Base-by-base conservation (phyloP, 2,888 invertebrate genomes). In the Drosophila cognata region DNA sequence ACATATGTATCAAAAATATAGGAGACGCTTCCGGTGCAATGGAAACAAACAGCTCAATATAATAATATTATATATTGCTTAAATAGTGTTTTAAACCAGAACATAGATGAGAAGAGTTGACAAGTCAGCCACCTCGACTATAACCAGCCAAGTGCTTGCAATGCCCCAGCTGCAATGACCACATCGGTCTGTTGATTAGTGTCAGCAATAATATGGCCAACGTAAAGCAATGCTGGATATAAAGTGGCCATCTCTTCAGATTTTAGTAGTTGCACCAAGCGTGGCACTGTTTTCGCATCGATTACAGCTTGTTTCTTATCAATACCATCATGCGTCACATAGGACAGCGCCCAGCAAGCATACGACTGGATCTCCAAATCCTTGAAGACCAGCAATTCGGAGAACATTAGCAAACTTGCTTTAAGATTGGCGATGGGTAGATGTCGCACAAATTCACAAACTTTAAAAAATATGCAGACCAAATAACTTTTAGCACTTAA, bases 191-290 rank as follows among this genome's bases (percentile, higher is more conserved):
- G 97, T 57, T 92, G 91, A 93, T 99, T 98, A 75, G 96, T 96
- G 1, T 99, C 99, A 0, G 99, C 99, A 3, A 99, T 98, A 94
- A 99, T 98, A 91, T 99, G 99, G 8, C 99, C 99, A 13, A 98
- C 95, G 36, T 97, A 96, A 55, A 98, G 94, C 28, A 99, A 93
- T 0, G 98, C 97, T 0, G 99, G 98, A 0, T 98, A 98, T 70
- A 97, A 94, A 59, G 97, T 95, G 4, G 95, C 94, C 0, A 95
- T 94, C 58, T 96, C 95, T 60, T 94, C 94, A 68, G 95, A 95
- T n/a, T 93, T 94, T 58, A 99, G 93, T 5, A 98, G 93, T 31
- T 94, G 94, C 0, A 97, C 95, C n/a, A 99, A 94, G 11, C 95
- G 94, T 0, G 94, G 94, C 18, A 98, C 95, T 11, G 96, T 94